Base-by-base conservation (phyloP, 2,797 vertebrate species). In the Micrastur ruficollis region DNA sequence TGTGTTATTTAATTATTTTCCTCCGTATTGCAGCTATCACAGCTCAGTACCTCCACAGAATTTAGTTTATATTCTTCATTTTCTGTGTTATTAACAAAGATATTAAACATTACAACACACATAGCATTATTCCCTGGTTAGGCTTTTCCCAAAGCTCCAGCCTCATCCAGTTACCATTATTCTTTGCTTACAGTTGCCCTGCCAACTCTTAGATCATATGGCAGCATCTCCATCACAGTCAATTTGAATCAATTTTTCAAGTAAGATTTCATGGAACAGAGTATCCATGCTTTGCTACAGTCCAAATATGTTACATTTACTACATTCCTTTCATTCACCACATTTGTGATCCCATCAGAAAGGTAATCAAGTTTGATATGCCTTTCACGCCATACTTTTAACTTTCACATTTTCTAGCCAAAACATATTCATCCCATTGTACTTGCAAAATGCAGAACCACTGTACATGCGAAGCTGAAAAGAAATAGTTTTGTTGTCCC, bases 231-330 rank as follows among this genome's bases (percentile, higher is more conserved):
- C 66, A 93, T 50, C 78, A 89, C 34, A 67, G 56, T 42, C 72
- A 63, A 91, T 73, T 49, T 87, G 46, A 93, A 97, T 68, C 66
- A 91, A 76, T 89, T 93, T 90, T 87, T 88, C 52, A 86, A 90
- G 87, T 32, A 90, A 66, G 34, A 89, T 83, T 91, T 93, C 63
- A 86, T 32, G 14, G 93, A 71, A 73, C 13, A 46, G 25, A 71
- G 46, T 66, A 93, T 80, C 61, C 91, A 89, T 65, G 32, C n/a
- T 81, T 81, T 81, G 70, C 29, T 50, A 5, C 70, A 88, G 55
- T 74, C 81, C 46, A 95, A 93, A 86, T 73, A 68, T 15, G 93
- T 92, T 73, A 73, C 6, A 40, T 80, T 84, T 76, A 36, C 67
- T 46, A 40, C 62, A 58, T 80, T 74, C 34, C 55, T 23, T 76